Base-by-base conservation (phyloP, 2,113 vertebrate genomes). In the Gymnocephalus cernua region DNA sequence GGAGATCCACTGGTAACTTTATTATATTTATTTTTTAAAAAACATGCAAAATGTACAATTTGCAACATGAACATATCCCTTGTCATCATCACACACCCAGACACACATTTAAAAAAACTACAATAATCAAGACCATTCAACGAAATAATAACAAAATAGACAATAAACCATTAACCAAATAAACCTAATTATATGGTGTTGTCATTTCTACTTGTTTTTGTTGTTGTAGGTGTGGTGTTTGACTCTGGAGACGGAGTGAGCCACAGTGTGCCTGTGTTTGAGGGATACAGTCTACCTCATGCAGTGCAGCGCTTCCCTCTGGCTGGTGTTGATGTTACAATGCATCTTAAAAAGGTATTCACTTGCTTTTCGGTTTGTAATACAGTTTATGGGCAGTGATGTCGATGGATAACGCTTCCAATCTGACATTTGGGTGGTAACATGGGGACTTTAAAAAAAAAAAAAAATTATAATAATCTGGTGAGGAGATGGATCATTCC, bases 191-290 rank as follows among this genome's bases (percentile, higher is more conserved):
- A 38, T 38, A 38, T n/a, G 27, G 2, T 29, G 2, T 29, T 29
- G 2, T 45, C n/a, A n/a, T n/a, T n/a, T n/a, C n/a, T n/a, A n/a
- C n/a, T 10, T 3, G 3, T 45, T 1, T 16, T 27, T 1, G 10
- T 47, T 4, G 0, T 50, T 48, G 25, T 11, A 96, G 95, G 95
- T 82, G 90, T 96, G 87, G 94, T 95, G 51, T 91, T 95, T 74
- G 95, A 96, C 83, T 95, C 95, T 35, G 95, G 95, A 27, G 94
- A 95, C 12, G 93, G 94, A 2, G 89, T 90, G n/a, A 95, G 93
- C 79, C 94, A 96, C 90, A 94, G 93, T 19, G 95, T 96, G 1
- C 95, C 95, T 0, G 95, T 96, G 70, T 95, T 93, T 56, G 95
- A 95, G 18, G 95, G 95, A 0, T 95, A 96, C 85, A 84, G 84